Base-by-base conservation (phyloP, 2,888 invertebrate species). In the Pristionchus arcanus region DNA sequence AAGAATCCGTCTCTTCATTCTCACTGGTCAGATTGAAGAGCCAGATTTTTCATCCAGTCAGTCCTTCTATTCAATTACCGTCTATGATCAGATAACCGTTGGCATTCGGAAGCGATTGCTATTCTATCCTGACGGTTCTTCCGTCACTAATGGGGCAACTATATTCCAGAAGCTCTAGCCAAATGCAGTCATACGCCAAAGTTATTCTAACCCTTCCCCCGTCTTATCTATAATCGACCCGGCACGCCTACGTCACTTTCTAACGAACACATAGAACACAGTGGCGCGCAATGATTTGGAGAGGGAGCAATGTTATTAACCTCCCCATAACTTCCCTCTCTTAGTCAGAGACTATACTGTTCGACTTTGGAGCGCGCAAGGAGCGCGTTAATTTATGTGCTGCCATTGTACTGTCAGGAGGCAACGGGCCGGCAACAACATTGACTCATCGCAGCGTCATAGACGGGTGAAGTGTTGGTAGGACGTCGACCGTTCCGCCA, bases 201-300 rank as follows among this genome's bases (percentile, higher is more conserved):
- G 42, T 49, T 49, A 49, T 49, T 49, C 42, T 49, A n/a, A n/a
- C n/a, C n/a, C n/a, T 9, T 9, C 42, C 42, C 42, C 42, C 42
- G 42, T 49, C 42, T 28, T 68, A 68, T 68, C 25, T 63, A 63
- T 63, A 68, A 68, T 68, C 68, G 68, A 68, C 59, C 42, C 42
- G 0, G 2, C 28, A n/a, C 2, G 68, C 15, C 68, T 68, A 68
- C 68, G 68, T 68, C 68, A 68, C 11, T 68, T 28, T 68, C 25
- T 68, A 68, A 13, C 21, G 66, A 66, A 42, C 42, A 42, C 42
- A 42, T 42, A 7, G 59, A 63, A 63, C 55, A 55, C 59, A 25
- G 59, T 16, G 59, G 42, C 42, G 9, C 42, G 7, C 19, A 55
- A 55, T 55, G 55, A 55, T 55, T 55, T 55, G n/a, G n/a, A 42